Evolutionary conservation across 2,797 vertebrate genomes (phyloP), one percentile per base, ranked within the genome.

Genomic region (Rhynchonycteris naso): DNA sequence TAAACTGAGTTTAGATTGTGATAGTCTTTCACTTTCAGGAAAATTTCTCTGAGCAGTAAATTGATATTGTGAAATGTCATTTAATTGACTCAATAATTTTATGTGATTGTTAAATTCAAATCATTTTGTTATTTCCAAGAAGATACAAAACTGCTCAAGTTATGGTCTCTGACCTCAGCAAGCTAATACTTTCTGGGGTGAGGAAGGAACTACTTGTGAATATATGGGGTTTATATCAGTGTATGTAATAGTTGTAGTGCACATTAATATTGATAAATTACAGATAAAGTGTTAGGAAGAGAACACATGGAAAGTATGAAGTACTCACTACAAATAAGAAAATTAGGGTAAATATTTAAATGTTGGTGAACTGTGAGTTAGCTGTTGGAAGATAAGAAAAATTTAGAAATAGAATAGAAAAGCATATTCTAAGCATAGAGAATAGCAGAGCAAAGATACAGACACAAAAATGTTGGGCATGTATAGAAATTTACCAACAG

Each of bases 61-160:
- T 71, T 82, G 87, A 52, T 86, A 78, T 19, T 35, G 5, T 76
- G 18, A 19, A 76, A 35, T 10, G 71, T 4, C 0, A 87, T 80
- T 81, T 4, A 84, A 28, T 47, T 65, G 83, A 75, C 12, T 66
- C 21, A 90, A 63, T 7, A 47, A 35, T 76, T 89, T 82, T 83
- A 58, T 28, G 2, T 4, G 61, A 50, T 54, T 75, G 2, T 56
- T 92, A 71, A 86, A 3, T 58, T 75, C 30, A 79, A 85, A 11
- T 30, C 3, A 75, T 83, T 93, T 93, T 93, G 12, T 4, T 87
- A 30, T 92, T 95, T 93, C 28, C 4, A 71, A 91, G 30, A 7
- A 65, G 12, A 74, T 63, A 74, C 1, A 59, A 76, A 88, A 54
- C 7, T n/a, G 15, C 30, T 83, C 6, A 88, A 61, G 9, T 72